These are phyloP conservation scores for Anoura caudifer DNA, from an alignment of 2,113 vertebrate species.

Conservation along the genomic window DNA sequence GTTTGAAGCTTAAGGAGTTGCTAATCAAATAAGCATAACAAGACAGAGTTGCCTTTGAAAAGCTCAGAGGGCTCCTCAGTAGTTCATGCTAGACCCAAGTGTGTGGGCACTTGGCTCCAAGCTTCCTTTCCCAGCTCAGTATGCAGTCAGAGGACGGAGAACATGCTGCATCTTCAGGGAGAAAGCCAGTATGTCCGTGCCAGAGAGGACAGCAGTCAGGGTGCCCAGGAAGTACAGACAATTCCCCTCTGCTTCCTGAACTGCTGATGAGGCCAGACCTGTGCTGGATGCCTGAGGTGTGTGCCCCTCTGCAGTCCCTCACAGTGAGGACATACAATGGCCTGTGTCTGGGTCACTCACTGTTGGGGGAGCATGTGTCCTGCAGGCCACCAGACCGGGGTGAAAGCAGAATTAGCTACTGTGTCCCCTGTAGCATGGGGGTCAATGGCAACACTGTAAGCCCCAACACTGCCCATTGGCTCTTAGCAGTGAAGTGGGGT, in stretches of 20 bases:
- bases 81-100: background rate
- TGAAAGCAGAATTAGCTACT: background rate
- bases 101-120: background rate
- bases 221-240: too few relatives aligned
- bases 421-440: background rate
- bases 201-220: too few relatives aligned
- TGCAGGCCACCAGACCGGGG: background rate
- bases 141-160: fast-evolving
- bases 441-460: background rate
- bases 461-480: background rate
- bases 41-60: background rate
- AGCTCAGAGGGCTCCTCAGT: background rate
- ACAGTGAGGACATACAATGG: background rate
- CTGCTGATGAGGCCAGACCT: background rate
- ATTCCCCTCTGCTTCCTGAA: background rate
- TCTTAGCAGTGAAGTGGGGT: too few relatives aligned
- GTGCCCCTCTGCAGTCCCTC: background rate
- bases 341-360: background rate
- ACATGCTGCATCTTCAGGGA: too few relatives aligned
- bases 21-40: background rate
- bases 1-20: background rate
- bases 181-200: background rate
- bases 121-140: background rate
- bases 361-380: background rate
- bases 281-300: background rate